Evolutionary conservation across 1,140 invertebrate genomes (phyloP), one percentile per base, ranked within the genome.

Genomic region (Drosophila grimshawi): DNA sequence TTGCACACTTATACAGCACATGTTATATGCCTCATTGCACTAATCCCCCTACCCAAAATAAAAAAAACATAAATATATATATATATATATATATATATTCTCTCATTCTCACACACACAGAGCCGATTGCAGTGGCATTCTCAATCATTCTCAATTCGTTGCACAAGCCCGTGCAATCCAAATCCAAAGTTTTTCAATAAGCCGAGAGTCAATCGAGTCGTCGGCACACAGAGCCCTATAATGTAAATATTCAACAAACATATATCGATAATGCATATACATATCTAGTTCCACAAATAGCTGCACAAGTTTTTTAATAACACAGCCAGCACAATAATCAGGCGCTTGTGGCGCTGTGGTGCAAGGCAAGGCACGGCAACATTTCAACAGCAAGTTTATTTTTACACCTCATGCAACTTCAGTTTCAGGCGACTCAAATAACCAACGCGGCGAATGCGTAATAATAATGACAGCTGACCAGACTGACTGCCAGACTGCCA

Each of bases 121-220:
- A 19, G 19, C 19, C 19, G 19, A 19, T 19, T 19, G 19, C 19
- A 0, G 19, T 19, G 19, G 3, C 10, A 43, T n/a, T 53, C 39
- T 19, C 29, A 67, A 46, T 11, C 43, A 39, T 2, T 2, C n/a
- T 7, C 41, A 5, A 1, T 10, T 33, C 48, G 2, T 33, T 32
- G 30, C 39, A 4, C 29, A 29, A 43, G 2, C 37, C n/a, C n/a
- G 8, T 62, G 45, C 8, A 6, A 30, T 29, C 30, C 35, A 85
- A 6, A 30, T 29, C 30, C 35, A 85, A 85, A 86, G 61, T 86
- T 86, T 86, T 81, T 64, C 70, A 86, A 86, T 86, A 81, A 67
- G 73, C 19, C 2, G 19, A 1, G 19, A 19, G 19, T 19, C 78
- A 68, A 79, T 73, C 55, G 10, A 19, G 45, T 19, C 19, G 19